Percentiles rank a stretch among this genome's conserved stretches.
Conservation (phyloP, 2,797 vertebrate genomes). For the Sternarchorhynchus goeldii region DNA sequence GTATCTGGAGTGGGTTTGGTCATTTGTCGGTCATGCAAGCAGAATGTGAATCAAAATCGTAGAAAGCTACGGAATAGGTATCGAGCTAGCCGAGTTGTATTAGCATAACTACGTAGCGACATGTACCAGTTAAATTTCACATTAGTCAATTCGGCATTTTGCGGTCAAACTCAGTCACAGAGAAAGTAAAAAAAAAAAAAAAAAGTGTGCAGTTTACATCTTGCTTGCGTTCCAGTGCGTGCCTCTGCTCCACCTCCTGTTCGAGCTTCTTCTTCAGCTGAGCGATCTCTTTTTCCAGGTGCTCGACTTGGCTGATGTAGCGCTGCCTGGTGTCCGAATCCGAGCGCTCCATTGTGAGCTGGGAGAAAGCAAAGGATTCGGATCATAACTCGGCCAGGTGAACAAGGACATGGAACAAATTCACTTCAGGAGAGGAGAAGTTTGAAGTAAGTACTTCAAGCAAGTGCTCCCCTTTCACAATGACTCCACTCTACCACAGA, state of each 20-base stretch:
- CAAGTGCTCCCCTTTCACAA: too few relatives aligned
- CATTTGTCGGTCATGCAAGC: background rate
- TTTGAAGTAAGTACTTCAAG: too few relatives aligned
- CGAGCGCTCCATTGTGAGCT: slow-evolving; percentile 91
- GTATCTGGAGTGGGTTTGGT: background rate
- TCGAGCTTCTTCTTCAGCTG: slow-evolving; percentile 88
- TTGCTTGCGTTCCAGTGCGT: slow-evolving; percentile 81
- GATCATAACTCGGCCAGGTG: background rate
- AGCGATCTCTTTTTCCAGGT: slow-evolving; percentile 83
- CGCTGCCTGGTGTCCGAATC: slow-evolving; percentile 89
- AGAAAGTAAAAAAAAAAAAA: background rate
- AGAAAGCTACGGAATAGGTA: too few relatives aligned
- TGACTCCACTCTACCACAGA: too few relatives aligned
- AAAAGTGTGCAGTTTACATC: slow-evolving; percentile 64
- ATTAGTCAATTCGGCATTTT: too few relatives aligned
- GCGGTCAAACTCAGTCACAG: too few relatives aligned
- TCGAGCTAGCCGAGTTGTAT: too few relatives aligned
- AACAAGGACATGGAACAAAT: background rate
- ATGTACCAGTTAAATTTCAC: too few relatives aligned
- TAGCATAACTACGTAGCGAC: too few relatives aligned
- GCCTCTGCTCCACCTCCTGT: slow-evolving; percentile 88
- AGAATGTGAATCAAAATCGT: too few relatives aligned
- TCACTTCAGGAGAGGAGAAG: too few relatives aligned
- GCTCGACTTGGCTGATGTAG: slow-evolving; percentile 85
- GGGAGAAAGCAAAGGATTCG: background rate